Evolutionary conservation across 2,888 invertebrate species (phyloP), one percentile per base, ranked within the genome.

Genomic region (Philereme vetulata): DNA sequence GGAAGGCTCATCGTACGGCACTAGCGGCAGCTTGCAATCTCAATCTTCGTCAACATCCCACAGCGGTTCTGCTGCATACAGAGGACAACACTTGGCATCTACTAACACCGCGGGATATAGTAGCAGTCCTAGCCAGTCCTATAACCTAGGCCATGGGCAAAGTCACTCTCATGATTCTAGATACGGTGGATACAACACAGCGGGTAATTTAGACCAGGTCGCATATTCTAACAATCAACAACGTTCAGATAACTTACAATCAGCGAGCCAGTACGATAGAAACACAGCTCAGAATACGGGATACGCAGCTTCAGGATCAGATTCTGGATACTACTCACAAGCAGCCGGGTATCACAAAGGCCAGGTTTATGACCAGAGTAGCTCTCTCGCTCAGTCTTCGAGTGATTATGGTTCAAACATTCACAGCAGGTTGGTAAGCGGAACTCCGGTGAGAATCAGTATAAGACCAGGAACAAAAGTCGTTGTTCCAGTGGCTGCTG

Each of bases 401-500:
- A 72, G 70, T 54, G 72, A 68, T 47, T 74, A 72, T 56, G 80
- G 70, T 34, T 71, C 80, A 50, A 74, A 78, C 49, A 61, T 71
- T 54, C 76, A 72, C 8, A 80, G 66, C 40, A 77, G 81, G 56
- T 61, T 82, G 43, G 64, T 84, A 56, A 76, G 74, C 48, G 73
- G 76, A 9, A 71, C 76, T 35, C 91, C 90, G 34, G 82, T 86
- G 5, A 82, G 76, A 72, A 72, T 91, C 48, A 70, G 86, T 21
- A 65, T 86, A 11, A 81, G 84, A 66, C 91, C 91, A 33, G 89
- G 90, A 49, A 72, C 78, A 8, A 81, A 77, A 67, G 78, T 88
- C 8, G 66, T 78, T 10, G 65, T 90, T 62, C 91, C 91, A 36
- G 72, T 91, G 55, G 77, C 80, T 56, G 80, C 82, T 33, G 80